Conservation (phyloP, 2,113 vertebrate species). For the Brachypodius melanocephalos region DNA sequence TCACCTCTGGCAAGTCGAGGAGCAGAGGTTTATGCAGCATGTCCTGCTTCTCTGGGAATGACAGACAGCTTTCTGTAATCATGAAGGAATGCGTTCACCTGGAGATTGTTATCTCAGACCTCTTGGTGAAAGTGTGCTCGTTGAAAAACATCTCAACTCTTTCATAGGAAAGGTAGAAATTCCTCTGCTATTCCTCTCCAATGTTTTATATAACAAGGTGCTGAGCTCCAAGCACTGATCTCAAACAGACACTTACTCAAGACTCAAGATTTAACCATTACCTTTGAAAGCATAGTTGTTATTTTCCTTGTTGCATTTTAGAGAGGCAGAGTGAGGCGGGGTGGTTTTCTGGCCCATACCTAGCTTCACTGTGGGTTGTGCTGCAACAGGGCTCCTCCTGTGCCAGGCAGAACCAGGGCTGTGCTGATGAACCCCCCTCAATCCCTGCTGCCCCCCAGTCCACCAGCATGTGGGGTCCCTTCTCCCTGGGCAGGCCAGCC, state of each 20-base stretch:
- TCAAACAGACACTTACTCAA: neutral
- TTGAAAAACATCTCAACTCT: constrained; percentile 27
- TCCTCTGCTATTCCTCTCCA: neutral
- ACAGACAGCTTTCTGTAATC: neutral
- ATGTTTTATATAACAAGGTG: constrained; percentile 11
- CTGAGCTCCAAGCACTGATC: neutral
- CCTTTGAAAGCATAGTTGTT: constrained; percentile 1
- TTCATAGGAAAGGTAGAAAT: neutral
- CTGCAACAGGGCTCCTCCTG: fast-evolving
- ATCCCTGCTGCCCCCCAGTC: neutral
- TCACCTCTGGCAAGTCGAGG: neutral
- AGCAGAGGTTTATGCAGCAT: neutral
- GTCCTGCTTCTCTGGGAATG: neutral
- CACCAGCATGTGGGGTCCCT: fast-evolving
- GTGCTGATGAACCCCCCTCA: fast-evolving
- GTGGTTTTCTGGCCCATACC: neutral
- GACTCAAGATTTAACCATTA: neutral
- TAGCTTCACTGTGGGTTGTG: neutral
- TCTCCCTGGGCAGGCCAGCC: fast-evolving
- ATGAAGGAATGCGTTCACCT: neutral
- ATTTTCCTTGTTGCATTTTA: neutral
- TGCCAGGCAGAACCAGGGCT: fast-evolving
- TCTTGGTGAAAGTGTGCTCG: neutral
- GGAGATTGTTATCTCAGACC: neutral
- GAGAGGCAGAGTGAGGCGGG: neutral